Conservation (phyloP, 2,113 vertebrate species). For the Sitta europaea region DNA sequence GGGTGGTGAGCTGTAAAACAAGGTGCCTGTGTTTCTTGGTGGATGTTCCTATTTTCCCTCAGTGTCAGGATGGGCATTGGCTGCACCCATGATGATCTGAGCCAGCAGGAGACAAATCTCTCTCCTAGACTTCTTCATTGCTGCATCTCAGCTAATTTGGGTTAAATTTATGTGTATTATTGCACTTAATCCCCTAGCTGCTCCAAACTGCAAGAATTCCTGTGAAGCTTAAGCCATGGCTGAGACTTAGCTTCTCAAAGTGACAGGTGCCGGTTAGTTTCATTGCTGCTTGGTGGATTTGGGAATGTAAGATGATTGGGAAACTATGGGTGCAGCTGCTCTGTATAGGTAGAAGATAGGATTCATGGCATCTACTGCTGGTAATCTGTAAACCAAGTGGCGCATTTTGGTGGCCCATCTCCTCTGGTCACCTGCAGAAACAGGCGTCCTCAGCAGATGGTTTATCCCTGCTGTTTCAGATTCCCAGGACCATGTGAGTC, state of each 20-base stretch:
- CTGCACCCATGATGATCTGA: background rate
- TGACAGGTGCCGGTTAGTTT: conserved; percentile 19
- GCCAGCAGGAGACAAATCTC: background rate
- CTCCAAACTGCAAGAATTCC: conserved; percentile 37
- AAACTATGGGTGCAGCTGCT: background rate
- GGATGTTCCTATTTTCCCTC: background rate
- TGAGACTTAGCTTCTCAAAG: background rate
- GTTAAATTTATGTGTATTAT: background rate
- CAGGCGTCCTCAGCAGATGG: background rate
- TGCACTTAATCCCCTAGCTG: conserved; percentile 14
- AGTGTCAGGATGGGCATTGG: background rate
- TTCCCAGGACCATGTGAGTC: background rate
- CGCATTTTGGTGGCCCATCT: accelerated
- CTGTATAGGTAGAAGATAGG: background rate
- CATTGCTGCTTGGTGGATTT: background rate
- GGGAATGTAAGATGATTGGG: background rate
- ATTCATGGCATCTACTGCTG: background rate
- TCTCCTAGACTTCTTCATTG: background rate
- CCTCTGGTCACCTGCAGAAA: background rate
- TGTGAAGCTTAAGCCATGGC: background rate
- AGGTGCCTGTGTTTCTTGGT: background rate
- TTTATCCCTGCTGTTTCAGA: background rate
- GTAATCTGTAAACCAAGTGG: background rate
- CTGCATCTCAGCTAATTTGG: background rate
- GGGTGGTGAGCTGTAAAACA: background rate